Evolutionary conservation across 1,140 invertebrate genomes (phyloP).

Genomic region (Bombus terrestris): DNA sequence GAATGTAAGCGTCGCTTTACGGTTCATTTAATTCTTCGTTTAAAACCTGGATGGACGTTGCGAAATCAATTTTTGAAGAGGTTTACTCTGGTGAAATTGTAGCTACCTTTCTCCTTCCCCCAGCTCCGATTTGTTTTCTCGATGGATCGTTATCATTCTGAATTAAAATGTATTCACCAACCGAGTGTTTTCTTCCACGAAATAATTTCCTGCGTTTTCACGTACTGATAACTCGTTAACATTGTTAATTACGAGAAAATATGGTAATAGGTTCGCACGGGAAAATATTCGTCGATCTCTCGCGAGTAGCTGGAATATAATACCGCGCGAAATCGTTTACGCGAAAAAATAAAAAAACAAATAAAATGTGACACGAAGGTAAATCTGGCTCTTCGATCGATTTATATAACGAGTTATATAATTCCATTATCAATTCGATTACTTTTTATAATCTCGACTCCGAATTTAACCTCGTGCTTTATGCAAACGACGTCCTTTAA

Average conservation of each 20-base stretch:
- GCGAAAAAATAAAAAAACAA: background rate
- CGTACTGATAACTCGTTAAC: background rate
- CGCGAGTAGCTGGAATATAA: too few species aligned
- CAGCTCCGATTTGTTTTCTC: background rate
- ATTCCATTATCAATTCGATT: background rate
- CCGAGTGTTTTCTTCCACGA: background rate
- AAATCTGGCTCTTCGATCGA: too few species aligned
- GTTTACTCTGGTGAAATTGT: background rate
- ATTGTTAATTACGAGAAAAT: background rate
- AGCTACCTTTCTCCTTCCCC: background rate
- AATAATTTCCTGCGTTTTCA: background rate
- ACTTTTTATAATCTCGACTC: background rate
- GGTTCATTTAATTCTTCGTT: background rate
- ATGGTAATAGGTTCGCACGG: background rate
- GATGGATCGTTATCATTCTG: background rate
- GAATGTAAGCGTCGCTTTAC: background rate
- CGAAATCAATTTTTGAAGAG: background rate
- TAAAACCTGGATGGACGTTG: background rate
- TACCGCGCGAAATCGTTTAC: too few species aligned
- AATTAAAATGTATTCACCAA: background rate
- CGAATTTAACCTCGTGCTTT: background rate
- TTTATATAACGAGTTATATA: background rate
- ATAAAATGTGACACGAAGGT: background rate
- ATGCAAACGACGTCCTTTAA: background rate
- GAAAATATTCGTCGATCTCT: background rate